Percentiles rank a stretch among this genome's conserved stretches.
phyloP scores from a whole-genome alignment of 2,113 vertebrate genomes.

The Sebastes fasciatus region DNA sequence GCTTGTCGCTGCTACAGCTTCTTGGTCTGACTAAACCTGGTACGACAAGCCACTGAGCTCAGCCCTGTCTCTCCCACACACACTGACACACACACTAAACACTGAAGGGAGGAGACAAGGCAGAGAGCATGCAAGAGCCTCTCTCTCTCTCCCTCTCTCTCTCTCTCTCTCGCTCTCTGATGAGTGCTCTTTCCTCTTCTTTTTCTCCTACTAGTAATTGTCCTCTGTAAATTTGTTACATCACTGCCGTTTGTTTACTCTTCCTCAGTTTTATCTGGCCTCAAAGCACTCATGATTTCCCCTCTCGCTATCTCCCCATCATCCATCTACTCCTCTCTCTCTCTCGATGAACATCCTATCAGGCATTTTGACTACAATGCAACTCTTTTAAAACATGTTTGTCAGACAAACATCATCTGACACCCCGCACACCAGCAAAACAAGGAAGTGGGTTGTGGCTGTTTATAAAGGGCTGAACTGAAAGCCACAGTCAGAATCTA shows the following conservation, averaged over 20 bases:
- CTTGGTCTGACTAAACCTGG: slow-evolving; percentile 48
- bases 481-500: not conserved
- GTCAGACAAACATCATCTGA: slow-evolving; percentile 25
- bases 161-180: slow-evolving; percentile 11
- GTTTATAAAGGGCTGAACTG: slow-evolving; percentile 13
- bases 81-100: slow-evolving; percentile 4
- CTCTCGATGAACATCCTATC: not conserved
- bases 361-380: not conserved
- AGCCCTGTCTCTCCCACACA: slow-evolving; percentile 31
- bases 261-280: not conserved
- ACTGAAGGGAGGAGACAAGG: slow-evolving; percentile 68
- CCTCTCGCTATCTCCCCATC: not conserved
- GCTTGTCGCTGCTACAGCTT: slow-evolving; percentile 25
- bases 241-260: slow-evolving; percentile 6
- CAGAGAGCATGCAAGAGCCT: slow-evolving; percentile 31
- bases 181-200: slow-evolving; percentile 19
- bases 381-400: not conserved
- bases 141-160: slow-evolving; percentile 18
- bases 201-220: slow-evolving; percentile 10
- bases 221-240: slow-evolving; percentile 28
- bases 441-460: slow-evolving; percentile 23
- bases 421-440: slow-evolving; percentile 21
- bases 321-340: not conserved
- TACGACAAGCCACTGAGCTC: slow-evolving; percentile 58
- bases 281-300: slow-evolving; percentile 1